Conservation (phyloP, 2,797 vertebrate species). For the Enteromius thamalakanensis region DNA sequence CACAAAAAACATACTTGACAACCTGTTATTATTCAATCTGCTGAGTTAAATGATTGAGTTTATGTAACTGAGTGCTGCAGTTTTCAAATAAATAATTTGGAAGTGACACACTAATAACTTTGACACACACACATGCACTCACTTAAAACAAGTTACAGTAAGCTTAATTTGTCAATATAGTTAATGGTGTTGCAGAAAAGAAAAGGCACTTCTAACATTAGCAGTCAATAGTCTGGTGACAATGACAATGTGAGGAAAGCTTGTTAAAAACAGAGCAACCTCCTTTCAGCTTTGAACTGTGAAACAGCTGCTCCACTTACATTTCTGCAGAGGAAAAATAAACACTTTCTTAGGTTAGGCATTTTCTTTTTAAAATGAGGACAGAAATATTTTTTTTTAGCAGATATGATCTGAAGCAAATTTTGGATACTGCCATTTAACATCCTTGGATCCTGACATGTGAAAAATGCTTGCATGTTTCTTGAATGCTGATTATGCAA, state of each 20-base stretch:
- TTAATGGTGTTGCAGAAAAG: not conserved
- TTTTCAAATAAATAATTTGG: not conserved
- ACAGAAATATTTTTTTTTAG: not conserved
- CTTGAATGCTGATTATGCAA: not conserved
- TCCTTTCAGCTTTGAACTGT: not conserved
- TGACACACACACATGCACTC: not conserved
- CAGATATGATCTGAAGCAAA: not conserved
- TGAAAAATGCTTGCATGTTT: not conserved
- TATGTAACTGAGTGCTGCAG: not conserved
- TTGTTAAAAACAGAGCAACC: conserved; percentile 14
- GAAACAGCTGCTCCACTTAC: conserved; percentile 7
- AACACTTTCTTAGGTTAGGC: not conserved
- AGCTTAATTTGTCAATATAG: not conserved
- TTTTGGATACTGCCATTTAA: not conserved
- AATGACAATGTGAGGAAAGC: not conserved
- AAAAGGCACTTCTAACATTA: not conserved
- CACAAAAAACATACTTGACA: not conserved
- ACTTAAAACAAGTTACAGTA: not conserved
- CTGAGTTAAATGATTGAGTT: not conserved
- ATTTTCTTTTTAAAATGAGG: conserved; percentile 2
- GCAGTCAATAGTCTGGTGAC: conserved; percentile 1
- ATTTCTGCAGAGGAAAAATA: conserved; percentile 2
- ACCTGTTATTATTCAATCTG: not conserved
- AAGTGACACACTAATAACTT: not conserved
- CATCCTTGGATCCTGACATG: not conserved